Evolutionary conservation across 2,888 invertebrate genomes (phyloP), one percentile per base, ranked within the genome.

Genomic region (Parelbella ahira): DNA sequence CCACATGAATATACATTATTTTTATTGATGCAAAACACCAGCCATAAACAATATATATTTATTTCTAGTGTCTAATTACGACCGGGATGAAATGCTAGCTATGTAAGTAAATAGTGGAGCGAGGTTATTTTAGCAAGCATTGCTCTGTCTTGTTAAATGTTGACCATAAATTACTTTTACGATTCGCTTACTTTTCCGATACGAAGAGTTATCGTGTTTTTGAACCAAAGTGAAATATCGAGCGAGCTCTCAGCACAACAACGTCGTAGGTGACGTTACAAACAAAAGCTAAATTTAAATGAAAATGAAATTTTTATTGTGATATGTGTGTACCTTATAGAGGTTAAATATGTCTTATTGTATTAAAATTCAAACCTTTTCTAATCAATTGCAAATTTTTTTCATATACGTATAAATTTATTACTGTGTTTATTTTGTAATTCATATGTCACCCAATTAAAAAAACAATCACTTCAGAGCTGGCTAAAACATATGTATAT

Each of bases 121-220:
- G 18, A 4, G 23, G 32, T 9, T 42, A 34, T 34, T 42, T 42
- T 42, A 34, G 42, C 42, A 28, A 33, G 13, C 32, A 39, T 15
- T 33, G 33, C 34, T 42, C 34, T 13, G 42, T 12, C 21, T 33
- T 34, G 43, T 30, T 36, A 41, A 41, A 41, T 41, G 43, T 28
- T 42, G 28, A 28, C 23, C 29, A 43, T 50, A 48, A 45, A 47
- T 37, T 43, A 47, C 49, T 51, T 54, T 42, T 49, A 53, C 56
- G 60, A 55, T 63, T 63, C 59, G 58, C 63, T 62, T 60, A 54
- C 50, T 60, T 58, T 58, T 56, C 54, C 54, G 52, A 60, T 59
- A 57, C 50, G 53, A 43, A 44, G 41, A 54, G 47, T 54, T 59
- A 62, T 62, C 56, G 45, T 42, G 45, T 46, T 47, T 41, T 48